phyloP scores from a whole-genome alignment of 2,888 invertebrate species.

The Tineola bisselliella region DNA sequence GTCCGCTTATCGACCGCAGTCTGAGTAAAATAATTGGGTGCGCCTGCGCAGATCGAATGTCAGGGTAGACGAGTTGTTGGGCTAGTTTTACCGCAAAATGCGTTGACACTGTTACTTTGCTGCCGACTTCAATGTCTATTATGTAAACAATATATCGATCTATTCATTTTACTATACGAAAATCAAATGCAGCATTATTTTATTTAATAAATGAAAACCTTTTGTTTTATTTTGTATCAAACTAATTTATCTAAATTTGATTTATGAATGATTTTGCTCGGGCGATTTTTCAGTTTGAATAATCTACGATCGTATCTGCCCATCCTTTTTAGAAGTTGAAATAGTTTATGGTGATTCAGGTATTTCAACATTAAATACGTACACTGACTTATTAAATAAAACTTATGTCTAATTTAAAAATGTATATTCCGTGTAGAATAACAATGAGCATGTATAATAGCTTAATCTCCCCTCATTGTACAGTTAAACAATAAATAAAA shows the following conservation, averaged over 20 bases:
- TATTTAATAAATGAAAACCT: too few relatives aligned
- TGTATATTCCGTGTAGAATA: neutral
- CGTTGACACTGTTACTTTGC: neutral
- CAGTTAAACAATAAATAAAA: neutral
- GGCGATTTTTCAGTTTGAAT: too few relatives aligned
- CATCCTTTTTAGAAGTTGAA: neutral
- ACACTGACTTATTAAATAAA: neutral
- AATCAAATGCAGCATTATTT: too few relatives aligned
- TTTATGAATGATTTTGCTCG: too few relatives aligned
- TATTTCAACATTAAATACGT: neutral
- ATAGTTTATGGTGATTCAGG: neutral
- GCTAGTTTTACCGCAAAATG: slow-evolving; percentile 3
- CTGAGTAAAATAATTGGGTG: neutral
- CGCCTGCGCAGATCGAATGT: slow-evolving; percentile 32
- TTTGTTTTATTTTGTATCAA: too few relatives aligned
- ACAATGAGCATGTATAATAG: neutral
- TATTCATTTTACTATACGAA: too few relatives aligned
- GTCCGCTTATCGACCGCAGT: neutral
- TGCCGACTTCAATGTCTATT: neutral
- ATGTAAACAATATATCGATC: neutral
- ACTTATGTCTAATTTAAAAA: neutral
- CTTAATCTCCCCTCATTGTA: neutral
- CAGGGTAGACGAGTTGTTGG: slow-evolving; percentile 37
- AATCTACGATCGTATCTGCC: neutral
- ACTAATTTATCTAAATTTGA: too few relatives aligned